Evolutionary conservation across 2,888 invertebrate genomes (phyloP), one percentile per base, ranked within the genome.

Genomic region (Ophion ellenae): DNA sequence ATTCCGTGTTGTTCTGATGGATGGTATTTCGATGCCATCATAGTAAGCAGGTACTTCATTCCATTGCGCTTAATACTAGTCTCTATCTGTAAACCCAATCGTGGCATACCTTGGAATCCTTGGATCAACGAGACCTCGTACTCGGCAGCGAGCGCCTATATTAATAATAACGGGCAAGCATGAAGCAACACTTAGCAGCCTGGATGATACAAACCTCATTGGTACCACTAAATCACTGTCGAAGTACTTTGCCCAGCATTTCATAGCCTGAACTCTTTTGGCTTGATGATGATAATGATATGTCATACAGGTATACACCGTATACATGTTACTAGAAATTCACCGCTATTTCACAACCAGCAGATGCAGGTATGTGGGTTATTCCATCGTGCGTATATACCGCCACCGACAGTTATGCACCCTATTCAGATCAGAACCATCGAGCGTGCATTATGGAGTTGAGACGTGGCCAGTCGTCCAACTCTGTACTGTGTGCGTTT

Each of bases 371-470:
- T 70, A 80, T 64, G 80, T 66, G 32, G 69, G 75, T 64, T 53
- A 80, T 80, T 75, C 28, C 80, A 69, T 64, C 63, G 67, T 24
- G 40, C 28, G 70, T 75, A 47, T 77, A 63, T 63, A 64, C 69
- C 75, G 36, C 64, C 28, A 63, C 63, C 70, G 75, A 75, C 78
- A 74, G 83, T 83, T 73, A 67, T 84, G 61, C 78, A 70, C 77
- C 63, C 77, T 45, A 87, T 87, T 85, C 78, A 87, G 84, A 87
- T 87, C 83, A 84, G 57, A 69, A 80, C 75, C 81, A 87, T 81
- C 70, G 79, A 85, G 80, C 77, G 69, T 77, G 64, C 64, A 73
- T 83, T 85, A 81, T 81, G 63, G 79, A 79, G 79, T 82, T 57
- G 81, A 82, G 84, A 78, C 63, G 53, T 69, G 83, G 83, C 70